Percentiles rank a stretch among this genome's conserved stretches.
These are phyloP conservation scores for Drosophila burlai DNA, from an alignment of 1,140 invertebrate genomes.

Conservation along the genomic window DNA sequence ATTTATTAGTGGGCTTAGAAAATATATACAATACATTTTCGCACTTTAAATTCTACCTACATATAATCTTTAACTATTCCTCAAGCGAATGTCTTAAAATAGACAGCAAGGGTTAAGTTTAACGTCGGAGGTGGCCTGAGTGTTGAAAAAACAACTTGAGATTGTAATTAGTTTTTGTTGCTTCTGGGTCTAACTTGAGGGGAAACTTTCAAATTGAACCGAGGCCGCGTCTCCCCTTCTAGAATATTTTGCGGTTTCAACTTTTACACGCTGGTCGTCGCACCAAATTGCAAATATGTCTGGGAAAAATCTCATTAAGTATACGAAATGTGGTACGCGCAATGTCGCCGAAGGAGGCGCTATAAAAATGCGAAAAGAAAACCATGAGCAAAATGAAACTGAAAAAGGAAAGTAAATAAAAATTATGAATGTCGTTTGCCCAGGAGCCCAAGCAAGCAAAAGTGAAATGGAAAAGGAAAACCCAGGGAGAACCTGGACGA, in stretches of 20 bases:
- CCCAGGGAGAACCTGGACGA: conserved; percentile 8
- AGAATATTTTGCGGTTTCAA: conserved; percentile 69
- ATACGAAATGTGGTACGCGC: conserved; percentile 62
- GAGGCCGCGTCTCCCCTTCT: conserved; percentile 10
- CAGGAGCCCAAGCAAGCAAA: conserved; percentile 6
- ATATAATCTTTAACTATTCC: background rate
- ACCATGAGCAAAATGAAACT: conserved; percentile 32
- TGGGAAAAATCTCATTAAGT: conserved; percentile 80
- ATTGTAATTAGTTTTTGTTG: conserved; percentile 84
- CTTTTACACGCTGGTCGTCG: conserved; percentile 60
- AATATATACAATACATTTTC: background rate
- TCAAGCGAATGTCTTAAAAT: background rate
- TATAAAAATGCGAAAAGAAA: conserved; percentile 51
- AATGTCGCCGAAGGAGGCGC: conserved; percentile 32
- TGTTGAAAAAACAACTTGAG: conserved; percentile 83
- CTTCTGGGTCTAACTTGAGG: conserved; percentile 66
- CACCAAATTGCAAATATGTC: conserved; percentile 76
- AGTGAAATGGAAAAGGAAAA: conserved; percentile 26
- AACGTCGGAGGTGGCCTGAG: conserved; percentile 36
- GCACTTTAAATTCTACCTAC: too few relatives aligned
- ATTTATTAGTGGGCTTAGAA: too few relatives aligned
- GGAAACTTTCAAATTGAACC: conserved; percentile 80
- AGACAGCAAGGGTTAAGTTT: conserved; percentile 42
- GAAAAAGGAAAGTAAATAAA: conserved; percentile 71
- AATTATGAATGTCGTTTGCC: conserved; percentile 77